A percentile compares a stretch with the other conserved stretches of the same genome.
These are phyloP conservation scores for Mythimna loreyi DNA, from an alignment of 2,888 invertebrate genomes.

Conservation along the genomic window DNA sequence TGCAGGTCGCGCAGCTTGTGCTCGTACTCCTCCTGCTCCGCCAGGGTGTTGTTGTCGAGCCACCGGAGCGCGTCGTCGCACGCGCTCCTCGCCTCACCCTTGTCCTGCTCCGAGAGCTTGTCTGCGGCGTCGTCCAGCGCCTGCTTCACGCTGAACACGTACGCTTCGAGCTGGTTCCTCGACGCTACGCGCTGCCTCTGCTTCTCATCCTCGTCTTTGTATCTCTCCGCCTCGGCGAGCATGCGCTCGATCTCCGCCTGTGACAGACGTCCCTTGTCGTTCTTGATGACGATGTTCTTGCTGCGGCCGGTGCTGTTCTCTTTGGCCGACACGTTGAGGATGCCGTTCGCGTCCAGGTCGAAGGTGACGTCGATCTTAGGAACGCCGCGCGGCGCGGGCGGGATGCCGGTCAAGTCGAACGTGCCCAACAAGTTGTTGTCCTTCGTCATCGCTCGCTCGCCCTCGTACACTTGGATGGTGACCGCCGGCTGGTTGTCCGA, in stretches of 20 bases:
- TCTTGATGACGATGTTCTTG: constrained; percentile 95
- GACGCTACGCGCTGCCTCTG: constrained; percentile 93
- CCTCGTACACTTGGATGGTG: constrained; percentile 94
- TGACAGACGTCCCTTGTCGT: constrained; percentile 95
- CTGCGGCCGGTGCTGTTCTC: constrained; percentile 92
- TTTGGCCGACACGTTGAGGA: constrained; percentile 95
- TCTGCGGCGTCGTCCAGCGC: constrained; percentile 91
- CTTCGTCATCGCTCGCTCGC: constrained; percentile 95
- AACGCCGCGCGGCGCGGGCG: constrained; percentile 93
- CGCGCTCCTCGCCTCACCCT: constrained; percentile 83
- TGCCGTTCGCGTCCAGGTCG: constrained; percentile 95
- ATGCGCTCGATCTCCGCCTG: constrained; percentile 96
- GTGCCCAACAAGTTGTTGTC: constrained; percentile 93
- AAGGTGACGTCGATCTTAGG: constrained; percentile 94
- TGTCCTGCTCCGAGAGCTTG: constrained; percentile 92
- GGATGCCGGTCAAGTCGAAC: constrained; percentile 93
- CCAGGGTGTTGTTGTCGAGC: constrained; percentile 93
- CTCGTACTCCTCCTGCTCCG: constrained; percentile 92
- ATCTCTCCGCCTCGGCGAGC: constrained; percentile 94
- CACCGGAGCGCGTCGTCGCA: constrained; percentile 93
- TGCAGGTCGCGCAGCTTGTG: constrained; percentile 91
- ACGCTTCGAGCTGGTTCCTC: constrained; percentile 94
- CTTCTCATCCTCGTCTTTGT: constrained; percentile 93
- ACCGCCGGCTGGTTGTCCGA: constrained; percentile 95
- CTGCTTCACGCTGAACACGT: constrained; percentile 93